Conservation (phyloP, 2,888 invertebrate species). For the Rhamnusium bicolor region DNA sequence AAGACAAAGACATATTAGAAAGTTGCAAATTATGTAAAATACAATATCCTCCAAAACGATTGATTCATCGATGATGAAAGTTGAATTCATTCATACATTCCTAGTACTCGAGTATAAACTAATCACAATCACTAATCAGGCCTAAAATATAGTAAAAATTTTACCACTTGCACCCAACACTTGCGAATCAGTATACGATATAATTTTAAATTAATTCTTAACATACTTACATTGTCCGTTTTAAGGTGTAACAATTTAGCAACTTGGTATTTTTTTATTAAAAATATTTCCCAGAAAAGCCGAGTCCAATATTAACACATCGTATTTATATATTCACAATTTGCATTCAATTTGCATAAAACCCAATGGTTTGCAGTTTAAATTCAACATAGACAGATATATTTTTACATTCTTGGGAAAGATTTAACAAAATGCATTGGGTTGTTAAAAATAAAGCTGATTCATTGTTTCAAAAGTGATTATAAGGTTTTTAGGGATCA, state of each 20-base stretch:
- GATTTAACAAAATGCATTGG: constrained; percentile 1
- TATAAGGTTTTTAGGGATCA: constrained; percentile 1
- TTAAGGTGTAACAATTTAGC: neutral
- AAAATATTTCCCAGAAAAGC: neutral
- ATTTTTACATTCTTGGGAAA: constrained; percentile 1
- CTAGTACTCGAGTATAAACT: neutral
- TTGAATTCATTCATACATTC: constrained; percentile 6
- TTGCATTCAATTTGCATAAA: constrained; percentile 8
- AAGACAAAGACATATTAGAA: constrained; percentile 10
- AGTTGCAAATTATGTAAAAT: constrained; percentile 3
- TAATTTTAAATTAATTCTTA: neutral
- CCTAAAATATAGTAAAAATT: neutral
- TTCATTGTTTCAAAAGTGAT: neutral
- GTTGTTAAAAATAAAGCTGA: constrained; percentile 6
- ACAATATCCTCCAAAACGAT: neutral
- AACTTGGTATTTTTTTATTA: neutral
- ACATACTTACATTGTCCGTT: neutral
- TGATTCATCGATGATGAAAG: constrained; percentile 1
- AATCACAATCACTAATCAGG: too few species aligned
- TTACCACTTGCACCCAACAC: neutral
- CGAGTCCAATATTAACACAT: neutral
- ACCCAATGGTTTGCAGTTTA: neutral
- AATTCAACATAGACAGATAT: neutral
- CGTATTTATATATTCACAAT: neutral
- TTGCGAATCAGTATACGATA: neutral